A percentile compares a stretch with the other conserved stretches of the same genome.
phyloP scores from a whole-genome alignment of 1,140 invertebrate species.

The Polypedilum pembai region DNA sequence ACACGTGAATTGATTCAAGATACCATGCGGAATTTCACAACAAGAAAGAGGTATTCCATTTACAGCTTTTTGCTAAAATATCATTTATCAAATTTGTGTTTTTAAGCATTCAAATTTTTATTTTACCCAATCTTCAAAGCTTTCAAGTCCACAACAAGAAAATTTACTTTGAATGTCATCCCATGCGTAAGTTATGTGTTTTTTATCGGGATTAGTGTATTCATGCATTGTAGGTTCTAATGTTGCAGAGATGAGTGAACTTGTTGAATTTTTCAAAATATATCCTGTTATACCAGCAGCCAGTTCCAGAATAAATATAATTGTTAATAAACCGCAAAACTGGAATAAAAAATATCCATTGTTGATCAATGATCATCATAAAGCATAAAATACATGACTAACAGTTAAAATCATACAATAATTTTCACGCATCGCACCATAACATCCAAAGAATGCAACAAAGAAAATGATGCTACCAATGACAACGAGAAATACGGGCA shows the following conservation, averaged over 20 bases:
- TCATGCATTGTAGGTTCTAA: slow-evolving; percentile 48
- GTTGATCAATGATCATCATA: neutral
- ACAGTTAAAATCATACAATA: slow-evolving; percentile 73
- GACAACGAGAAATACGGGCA: slow-evolving; percentile 69
- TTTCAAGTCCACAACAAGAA: slow-evolving; percentile 60
- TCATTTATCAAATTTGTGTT: neutral
- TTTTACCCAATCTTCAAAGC: slow-evolving; percentile 55
- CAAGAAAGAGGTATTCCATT: slow-evolving; percentile 54
- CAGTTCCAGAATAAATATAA: slow-evolving; percentile 75
- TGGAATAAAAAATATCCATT: slow-evolving; percentile 44
- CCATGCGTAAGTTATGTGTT: slow-evolving; percentile 49
- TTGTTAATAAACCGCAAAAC: slow-evolving; percentile 64
- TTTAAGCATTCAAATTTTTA: slow-evolving; percentile 30
- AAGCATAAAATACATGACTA: slow-evolving; percentile 35
- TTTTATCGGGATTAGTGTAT: slow-evolving; percentile 42
- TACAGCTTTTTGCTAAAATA: slow-evolving; percentile 29
- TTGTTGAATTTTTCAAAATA: slow-evolving; percentile 54
- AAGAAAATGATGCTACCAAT: slow-evolving; percentile 72
- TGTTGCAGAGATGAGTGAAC: slow-evolving; percentile 45
- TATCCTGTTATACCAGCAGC: slow-evolving; percentile 74
- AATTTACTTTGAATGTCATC: slow-evolving; percentile 59
- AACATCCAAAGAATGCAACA: slow-evolving; percentile 80
- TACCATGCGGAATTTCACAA: slow-evolving; percentile 47
- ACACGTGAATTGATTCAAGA: slow-evolving; percentile 44
- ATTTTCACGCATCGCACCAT: slow-evolving; percentile 74